phyloP scores from a whole-genome alignment of 2,113 vertebrate species.

The Phalacrocorax carbo region DNA sequence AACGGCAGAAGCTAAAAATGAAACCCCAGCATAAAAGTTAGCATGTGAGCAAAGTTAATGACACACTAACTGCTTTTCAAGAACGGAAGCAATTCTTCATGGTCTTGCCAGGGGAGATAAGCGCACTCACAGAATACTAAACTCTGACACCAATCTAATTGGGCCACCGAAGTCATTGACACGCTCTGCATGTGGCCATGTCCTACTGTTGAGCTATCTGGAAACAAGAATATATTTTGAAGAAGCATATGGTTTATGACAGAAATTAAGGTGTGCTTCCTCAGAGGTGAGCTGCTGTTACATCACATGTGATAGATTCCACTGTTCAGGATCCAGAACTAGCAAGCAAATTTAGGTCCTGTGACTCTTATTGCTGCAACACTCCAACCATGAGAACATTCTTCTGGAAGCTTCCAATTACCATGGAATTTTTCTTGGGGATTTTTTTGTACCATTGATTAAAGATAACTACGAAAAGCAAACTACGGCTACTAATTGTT shows the following conservation, averaged over 20 bases:
- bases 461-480: background rate
- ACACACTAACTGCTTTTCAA: background rate
- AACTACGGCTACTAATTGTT: slow-evolving; percentile 58
- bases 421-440: background rate
- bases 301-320: background rate
- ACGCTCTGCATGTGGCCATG: background rate
- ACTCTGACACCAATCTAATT: background rate
- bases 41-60: background rate
- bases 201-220: background rate
- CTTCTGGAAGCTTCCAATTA: slow-evolving; percentile 27
- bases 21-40: background rate
- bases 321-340: background rate
- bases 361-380: background rate
- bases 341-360: background rate
- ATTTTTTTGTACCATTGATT: background rate
- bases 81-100: background rate
- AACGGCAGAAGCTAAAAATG: background rate
- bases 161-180: background rate
- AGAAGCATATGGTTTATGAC: background rate
- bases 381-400: background rate
- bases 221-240: background rate
- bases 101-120: background rate
- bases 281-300: background rate
- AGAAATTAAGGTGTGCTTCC: background rate
- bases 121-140: background rate